Conservation (phyloP, 1,140 invertebrate genomes). For the Melanaphis sacchari region DNA sequence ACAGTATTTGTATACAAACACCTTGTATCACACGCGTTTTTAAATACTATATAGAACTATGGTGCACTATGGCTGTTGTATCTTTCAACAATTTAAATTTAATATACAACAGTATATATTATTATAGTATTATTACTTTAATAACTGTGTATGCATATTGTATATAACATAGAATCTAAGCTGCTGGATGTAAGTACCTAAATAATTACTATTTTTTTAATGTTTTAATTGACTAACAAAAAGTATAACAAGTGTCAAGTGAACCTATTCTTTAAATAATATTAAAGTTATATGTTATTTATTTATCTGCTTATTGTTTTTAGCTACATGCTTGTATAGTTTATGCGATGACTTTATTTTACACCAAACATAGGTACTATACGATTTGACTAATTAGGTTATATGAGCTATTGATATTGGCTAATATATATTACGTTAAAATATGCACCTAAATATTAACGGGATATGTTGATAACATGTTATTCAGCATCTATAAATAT, state of each 20-base stretch:
- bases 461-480: background rate
- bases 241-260: background rate
- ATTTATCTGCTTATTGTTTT: background rate
- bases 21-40: background rate
- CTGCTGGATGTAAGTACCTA: background rate
- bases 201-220: background rate
- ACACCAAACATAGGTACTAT: background rate
- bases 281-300: background rate
- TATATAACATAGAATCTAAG: background rate
- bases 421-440: background rate
- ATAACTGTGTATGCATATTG: background rate
- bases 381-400: background rate
- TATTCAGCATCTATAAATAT: conserved; percentile 8
- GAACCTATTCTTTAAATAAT: background rate
- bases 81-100: background rate
- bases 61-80: background rate
- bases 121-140: background rate
- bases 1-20: background rate
- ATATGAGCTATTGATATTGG: background rate
- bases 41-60: background rate
- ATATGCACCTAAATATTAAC: background rate
- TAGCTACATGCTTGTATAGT: background rate
- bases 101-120: no score
- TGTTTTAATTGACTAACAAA: background rate
- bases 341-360: background rate